Evolutionary conservation across 2,888 invertebrate species (phyloP).

Genomic region (Amaurobius ferox): DNA sequence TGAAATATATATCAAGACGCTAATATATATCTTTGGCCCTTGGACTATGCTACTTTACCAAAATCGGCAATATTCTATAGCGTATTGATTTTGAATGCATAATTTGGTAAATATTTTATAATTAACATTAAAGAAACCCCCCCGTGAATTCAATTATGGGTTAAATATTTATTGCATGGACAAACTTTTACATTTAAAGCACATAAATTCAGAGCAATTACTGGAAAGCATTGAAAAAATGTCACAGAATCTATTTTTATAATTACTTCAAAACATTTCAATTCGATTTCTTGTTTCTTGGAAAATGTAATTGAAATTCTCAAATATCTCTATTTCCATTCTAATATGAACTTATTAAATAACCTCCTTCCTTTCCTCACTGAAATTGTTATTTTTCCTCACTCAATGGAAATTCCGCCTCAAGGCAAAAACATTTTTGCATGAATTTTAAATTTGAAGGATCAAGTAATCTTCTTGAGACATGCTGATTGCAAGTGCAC

Average conservation of each 20-base stretch:
- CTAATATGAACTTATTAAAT: conserved; percentile 6
- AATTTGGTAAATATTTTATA: no score
- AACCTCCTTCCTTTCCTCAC: background rate
- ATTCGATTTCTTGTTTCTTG: background rate
- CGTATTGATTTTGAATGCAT: no score
- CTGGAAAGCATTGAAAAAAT: background rate
- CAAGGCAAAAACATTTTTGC: background rate
- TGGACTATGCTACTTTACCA: no score
- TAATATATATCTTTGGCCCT: no score
- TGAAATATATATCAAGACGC: no score
- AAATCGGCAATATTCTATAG: no score
- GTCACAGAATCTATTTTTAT: background rate
- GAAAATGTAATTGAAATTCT: background rate
- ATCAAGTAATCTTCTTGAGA: background rate
- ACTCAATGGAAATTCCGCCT: background rate
- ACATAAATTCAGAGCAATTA: no score
- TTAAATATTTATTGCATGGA: no score
- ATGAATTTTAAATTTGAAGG: conserved; percentile 1
- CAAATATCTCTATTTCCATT: background rate
- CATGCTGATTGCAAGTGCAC: background rate
- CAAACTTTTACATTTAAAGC: no score
- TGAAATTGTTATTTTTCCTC: background rate
- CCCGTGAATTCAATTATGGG: no score
- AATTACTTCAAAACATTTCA: background rate
- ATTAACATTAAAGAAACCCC: no score